Evolutionary conservation across 2,888 invertebrate genomes (phyloP), one percentile per base, ranked within the genome.

Genomic region (Acanthopleura granulata): DNA sequence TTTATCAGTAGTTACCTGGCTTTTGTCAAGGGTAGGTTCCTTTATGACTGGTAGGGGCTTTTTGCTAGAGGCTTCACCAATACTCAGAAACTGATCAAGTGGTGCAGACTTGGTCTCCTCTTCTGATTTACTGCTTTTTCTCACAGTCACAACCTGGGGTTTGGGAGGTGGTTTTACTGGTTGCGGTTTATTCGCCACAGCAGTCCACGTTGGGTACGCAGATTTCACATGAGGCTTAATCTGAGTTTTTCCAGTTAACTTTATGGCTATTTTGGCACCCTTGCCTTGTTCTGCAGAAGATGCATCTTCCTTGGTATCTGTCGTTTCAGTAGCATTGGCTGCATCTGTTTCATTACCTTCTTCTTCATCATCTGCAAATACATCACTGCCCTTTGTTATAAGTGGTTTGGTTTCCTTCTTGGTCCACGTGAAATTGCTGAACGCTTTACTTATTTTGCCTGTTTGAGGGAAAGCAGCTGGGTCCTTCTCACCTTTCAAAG

Each of bases 191-290:
- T 61, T 61, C 9, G 69, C 69, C 1, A 25, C 29, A 18, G 18
- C 12, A 57, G 57, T 57, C 57, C 57, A 57, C 22, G 57, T 18
- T 18, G 57, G 22, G 12, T 57, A 57, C 3, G 57, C 22, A 25
- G 69, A 27, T 27, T 25, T 25, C 25, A 18, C 18, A 30, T n/a
- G 69, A 18, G 75, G 76, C 62, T 80, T 78, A 15, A 78, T 78
- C 22, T 72, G 75, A 18, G 77, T 75, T 62, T 77, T 79, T 12
- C 76, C 79, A 12, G 79, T 79, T 49, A 78, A 76, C 50, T 78
- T 79, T 61, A 79, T 79, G 11, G 78, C 74, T 49, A 78, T 78
- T 70, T 77, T 76, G 29, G 73, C 74, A 71, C 72, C 76, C 12
- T 57, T 57, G 12, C 1, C 18, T 22, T 57, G 57, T n/a, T 57